Evolutionary conservation across 2,113 vertebrate species (phyloP).

Genomic region (Phalacrocorax brasilianus): DNA sequence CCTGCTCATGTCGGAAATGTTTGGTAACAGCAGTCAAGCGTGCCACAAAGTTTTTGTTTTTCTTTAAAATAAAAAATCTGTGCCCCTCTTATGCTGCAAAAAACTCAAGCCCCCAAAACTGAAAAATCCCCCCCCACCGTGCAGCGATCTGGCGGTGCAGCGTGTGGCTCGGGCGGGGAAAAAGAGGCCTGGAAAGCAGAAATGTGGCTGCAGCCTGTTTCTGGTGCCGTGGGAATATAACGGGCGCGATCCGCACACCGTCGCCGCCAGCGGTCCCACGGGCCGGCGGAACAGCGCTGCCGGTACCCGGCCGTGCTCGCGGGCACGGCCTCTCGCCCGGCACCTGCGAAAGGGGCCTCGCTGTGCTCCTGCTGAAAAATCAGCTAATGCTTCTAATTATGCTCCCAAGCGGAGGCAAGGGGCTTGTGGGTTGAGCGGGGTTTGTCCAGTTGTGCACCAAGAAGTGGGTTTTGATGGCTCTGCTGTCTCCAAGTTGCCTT

Average conservation of each 20-base stretch:
- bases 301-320: fast-evolving
- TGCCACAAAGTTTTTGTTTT: background rate
- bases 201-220: background rate
- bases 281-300: fast-evolving
- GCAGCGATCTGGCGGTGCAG: background rate
- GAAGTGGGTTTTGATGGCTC: background rate
- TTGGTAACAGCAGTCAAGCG: background rate
- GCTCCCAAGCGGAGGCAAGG: too few species aligned
- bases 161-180: background rate
- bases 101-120: fast-evolving
- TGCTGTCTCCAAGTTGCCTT: background rate
- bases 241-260: fast-evolving
- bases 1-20: fast-evolving
- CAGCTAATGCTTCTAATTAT: background rate
- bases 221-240: background rate
- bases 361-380: background rate
- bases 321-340: background rate
- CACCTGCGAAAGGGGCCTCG: fast-evolving
- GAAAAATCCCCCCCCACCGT: too few species aligned
- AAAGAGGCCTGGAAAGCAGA: fast-evolving
- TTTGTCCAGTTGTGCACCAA: background rate
- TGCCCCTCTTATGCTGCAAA: fast-evolving
- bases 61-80: fast-evolving
- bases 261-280: fast-evolving
- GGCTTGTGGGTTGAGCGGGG: fast-evolving